These are phyloP conservation scores for Listronotus oregonensis DNA, from an alignment of 1,140 invertebrate species.

Conservation along the genomic window DNA sequence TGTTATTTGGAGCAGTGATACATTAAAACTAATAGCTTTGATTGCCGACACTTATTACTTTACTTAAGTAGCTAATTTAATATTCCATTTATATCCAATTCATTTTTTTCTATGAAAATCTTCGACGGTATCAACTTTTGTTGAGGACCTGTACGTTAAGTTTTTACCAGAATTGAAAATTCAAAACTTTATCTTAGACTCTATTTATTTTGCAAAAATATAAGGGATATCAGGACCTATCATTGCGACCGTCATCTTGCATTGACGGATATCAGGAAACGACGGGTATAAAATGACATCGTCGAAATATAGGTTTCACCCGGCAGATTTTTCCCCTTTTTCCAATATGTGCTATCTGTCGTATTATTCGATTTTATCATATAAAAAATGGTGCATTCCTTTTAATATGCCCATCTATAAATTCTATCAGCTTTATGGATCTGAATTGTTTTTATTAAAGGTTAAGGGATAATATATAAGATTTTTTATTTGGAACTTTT, in stretches of 20 bases:
- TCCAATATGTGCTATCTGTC: constrained; percentile 7
- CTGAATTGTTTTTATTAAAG: no score
- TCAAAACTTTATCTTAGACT: not conserved
- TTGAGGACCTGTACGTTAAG: constrained; percentile 27
- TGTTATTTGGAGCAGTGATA: no score
- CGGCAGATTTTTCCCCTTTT: constrained; percentile 7
- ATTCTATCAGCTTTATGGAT: no score
- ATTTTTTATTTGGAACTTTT: no score
- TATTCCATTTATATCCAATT: no score
- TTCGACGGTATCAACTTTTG: no score
- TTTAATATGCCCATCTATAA: no score
- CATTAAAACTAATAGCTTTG: no score
- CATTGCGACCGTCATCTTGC: not conserved
- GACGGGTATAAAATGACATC: constrained; percentile 5
- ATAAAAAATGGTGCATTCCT: constrained; percentile 1
- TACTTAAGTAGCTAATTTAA: no score
- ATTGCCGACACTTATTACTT: no score
- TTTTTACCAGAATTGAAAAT: not conserved
- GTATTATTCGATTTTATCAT: constrained; percentile 1
- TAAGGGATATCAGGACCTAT: constrained; percentile 8
- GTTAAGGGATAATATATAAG: no score
- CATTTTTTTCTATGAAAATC: no score
- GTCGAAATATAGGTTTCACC: not conserved
- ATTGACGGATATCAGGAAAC: not conserved
- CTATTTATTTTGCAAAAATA: constrained; percentile 12